phyloP scores from a whole-genome alignment of 2,888 invertebrate species.

The Seladonia tumulorum region DNA sequence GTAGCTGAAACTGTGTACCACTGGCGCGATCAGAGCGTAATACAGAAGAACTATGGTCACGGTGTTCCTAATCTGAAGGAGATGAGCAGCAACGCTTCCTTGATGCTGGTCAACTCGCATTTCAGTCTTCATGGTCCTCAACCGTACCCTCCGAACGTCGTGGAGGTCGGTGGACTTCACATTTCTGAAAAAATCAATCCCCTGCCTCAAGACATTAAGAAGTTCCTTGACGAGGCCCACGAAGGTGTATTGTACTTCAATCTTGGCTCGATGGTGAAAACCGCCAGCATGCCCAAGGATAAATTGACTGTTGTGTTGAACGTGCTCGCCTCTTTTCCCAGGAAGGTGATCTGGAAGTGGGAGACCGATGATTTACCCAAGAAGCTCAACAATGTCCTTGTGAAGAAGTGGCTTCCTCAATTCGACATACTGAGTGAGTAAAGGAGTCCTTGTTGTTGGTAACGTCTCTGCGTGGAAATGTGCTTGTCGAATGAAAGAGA shows the following conservation, averaged over 20 bases:
- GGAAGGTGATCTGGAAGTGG: conserved; percentile 91
- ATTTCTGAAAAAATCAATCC: conserved; percentile 81
- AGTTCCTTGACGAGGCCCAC: conserved; percentile 88
- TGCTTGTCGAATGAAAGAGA: no score
- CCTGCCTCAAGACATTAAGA: conserved; percentile 84
- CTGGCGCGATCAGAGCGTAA: conserved; percentile 81
- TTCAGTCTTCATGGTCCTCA: conserved; percentile 87
- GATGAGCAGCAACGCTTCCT: conserved; percentile 86
- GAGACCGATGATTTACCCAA: conserved; percentile 84
- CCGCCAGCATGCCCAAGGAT: conserved; percentile 87
- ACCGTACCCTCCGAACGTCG: conserved; percentile 86
- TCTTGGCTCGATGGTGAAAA: conserved; percentile 90
- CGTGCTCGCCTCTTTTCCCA: conserved; percentile 87
- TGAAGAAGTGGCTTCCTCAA: conserved; percentile 90
- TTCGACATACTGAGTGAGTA: conserved; percentile 91
- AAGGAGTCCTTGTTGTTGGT: no score
- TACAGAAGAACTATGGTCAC: conserved; percentile 84
- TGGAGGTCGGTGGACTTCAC: conserved; percentile 84
- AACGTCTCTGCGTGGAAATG: no score
- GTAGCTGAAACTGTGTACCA: conserved; percentile 80
- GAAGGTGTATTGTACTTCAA: conserved; percentile 91
- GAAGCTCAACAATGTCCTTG: conserved; percentile 88
- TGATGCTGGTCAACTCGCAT: conserved; percentile 88
- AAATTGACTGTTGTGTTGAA: conserved; percentile 87
- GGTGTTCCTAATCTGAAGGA: conserved; percentile 86